phyloP scores from a whole-genome alignment of 2,797 vertebrate species.

The Rostrhamus sociabilis region DNA sequence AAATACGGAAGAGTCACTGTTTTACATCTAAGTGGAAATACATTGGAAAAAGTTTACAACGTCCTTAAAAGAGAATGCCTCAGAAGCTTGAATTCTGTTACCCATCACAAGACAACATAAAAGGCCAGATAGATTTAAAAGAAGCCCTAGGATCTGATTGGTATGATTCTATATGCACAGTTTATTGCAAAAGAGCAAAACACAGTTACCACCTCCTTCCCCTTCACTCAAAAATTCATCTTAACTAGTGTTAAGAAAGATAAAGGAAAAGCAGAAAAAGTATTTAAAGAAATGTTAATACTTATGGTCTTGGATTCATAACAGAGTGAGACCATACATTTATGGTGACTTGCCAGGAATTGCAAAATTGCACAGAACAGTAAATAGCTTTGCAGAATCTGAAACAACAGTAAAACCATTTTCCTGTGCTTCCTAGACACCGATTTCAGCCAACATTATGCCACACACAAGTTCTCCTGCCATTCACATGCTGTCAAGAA shows the following conservation, averaged over 20 bases:
- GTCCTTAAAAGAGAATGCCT: neutral
- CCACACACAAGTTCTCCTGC: neutral
- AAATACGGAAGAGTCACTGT: neutral
- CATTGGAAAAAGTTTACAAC: neutral
- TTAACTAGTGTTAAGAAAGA: neutral
- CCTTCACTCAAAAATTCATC: constrained; percentile 40
- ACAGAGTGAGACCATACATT: neutral
- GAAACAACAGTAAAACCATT: neutral
- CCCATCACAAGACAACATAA: neutral
- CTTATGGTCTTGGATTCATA: neutral
- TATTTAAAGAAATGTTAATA: constrained; percentile 1
- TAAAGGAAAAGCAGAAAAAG: neutral
- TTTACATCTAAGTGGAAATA: neutral
- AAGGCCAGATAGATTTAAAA: neutral
- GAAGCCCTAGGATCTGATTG: neutral
- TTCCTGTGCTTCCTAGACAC: neutral
- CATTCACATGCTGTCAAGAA: neutral
- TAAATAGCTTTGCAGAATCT: neutral
- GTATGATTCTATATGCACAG: neutral
- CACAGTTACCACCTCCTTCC: neutral
- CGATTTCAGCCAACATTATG: neutral
- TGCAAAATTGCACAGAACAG: neutral
- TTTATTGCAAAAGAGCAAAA: neutral
- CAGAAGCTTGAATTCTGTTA: neutral
- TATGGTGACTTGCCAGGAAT: constrained; percentile 16